Percentiles rank a stretch among this genome's conserved stretches.
Evolutionary conservation across 2,113 vertebrate species (phyloP).

Genomic region (Gasterosteus nipponicus): DNA sequence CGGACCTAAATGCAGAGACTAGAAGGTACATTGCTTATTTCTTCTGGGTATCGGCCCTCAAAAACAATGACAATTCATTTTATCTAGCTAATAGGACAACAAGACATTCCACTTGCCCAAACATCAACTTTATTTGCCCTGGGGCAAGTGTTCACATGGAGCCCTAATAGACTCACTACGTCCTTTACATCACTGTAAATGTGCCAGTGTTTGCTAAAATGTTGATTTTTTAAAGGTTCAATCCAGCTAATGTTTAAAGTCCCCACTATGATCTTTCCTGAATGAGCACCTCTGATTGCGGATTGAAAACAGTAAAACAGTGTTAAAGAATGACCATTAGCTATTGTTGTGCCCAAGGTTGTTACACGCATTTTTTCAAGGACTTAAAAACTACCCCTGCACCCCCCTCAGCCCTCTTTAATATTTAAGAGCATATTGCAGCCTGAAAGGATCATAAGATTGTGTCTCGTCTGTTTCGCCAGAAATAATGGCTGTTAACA

Average conservation of each 20-base stretch:
- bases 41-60: background rate
- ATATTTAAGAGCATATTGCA: constrained; percentile 57
- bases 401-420: constrained; percentile 24
- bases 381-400: constrained; percentile 17
- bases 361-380: constrained; percentile 13
- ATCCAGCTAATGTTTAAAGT: background rate
- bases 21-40: no score
- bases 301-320: background rate
- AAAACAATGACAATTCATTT: background rate
- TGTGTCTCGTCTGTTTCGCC: constrained; percentile 27
- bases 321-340: background rate
- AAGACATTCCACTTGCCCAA: background rate
- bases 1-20: no score
- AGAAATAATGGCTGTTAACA: constrained; percentile 62
- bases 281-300: background rate
- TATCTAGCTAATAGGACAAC: background rate
- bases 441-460: constrained; percentile 53
- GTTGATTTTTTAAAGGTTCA: background rate
- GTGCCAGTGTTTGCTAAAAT: background rate
- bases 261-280: background rate
- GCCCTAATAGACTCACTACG: background rate
- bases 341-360: background rate
- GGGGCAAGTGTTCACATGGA: background rate
- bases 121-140: background rate
- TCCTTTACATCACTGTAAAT: background rate